These are phyloP conservation scores for Bombus polaris DNA, from an alignment of 1,140 invertebrate species.

Conservation along the genomic window DNA sequence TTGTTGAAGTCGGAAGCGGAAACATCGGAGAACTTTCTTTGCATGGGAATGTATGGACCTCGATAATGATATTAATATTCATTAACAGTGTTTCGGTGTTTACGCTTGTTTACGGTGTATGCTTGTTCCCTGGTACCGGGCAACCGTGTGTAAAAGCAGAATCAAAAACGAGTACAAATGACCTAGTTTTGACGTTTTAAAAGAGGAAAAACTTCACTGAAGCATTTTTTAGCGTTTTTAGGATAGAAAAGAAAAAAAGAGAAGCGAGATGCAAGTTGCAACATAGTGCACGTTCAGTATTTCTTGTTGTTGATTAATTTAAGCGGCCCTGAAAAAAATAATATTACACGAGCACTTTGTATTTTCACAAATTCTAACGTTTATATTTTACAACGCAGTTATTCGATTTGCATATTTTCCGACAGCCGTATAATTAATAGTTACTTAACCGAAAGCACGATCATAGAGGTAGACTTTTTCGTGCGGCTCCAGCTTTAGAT, in stretches of 20 bases:
- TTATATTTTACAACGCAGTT: neutral
- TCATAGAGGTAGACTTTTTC: neutral
- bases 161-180: slow-evolving; percentile 36
- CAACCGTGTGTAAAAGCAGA: slow-evolving; percentile 32
- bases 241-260: neutral
- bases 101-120: too few relatives aligned
- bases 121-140: neutral
- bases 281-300: neutral
- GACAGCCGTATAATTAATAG: neutral
- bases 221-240: neutral
- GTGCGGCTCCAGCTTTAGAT: neutral
- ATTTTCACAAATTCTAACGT: neutral
- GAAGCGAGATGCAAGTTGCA: neutral
- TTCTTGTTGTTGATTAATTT: slow-evolving; percentile 13
- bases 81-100: slow-evolving; percentile 48
- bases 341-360: neutral
- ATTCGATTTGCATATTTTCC: slow-evolving; percentile 22
- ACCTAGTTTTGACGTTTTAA: slow-evolving; percentile 21
- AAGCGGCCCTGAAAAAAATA: neutral
- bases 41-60: slow-evolving; percentile 25
- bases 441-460: neutral
- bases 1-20: neutral
- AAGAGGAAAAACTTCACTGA: slow-evolving; percentile 9
- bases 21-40: slow-evolving; percentile 45
- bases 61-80: slow-evolving; percentile 68